Evolutionary conservation across 2,888 invertebrate species (phyloP).

Genomic region (Sphinx pinastri): DNA sequence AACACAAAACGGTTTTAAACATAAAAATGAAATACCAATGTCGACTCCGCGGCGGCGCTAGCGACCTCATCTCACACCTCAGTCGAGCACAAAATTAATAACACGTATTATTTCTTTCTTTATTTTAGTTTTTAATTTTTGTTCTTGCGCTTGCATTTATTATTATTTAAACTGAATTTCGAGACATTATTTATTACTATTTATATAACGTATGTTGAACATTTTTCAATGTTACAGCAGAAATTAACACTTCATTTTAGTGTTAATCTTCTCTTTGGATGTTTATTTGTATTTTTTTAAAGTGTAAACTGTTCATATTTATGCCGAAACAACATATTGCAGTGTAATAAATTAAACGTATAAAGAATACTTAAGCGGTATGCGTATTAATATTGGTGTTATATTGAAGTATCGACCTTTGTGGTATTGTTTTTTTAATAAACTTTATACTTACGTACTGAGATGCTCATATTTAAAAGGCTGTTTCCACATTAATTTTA

Average conservation of each 20-base stretch:
- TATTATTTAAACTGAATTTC: conserved; percentile 83
- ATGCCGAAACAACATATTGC: conserved; percentile 53
- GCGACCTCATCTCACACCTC: conserved; percentile 80
- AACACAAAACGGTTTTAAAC: neutral
- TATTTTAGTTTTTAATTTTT: conserved; percentile 71
- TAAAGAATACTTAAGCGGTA: conserved; percentile 30
- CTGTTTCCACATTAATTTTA: no score
- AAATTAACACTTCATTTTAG: conserved; percentile 83
- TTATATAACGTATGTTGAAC: conserved; percentile 84
- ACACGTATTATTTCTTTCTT: conserved; percentile 61
- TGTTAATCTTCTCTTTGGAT: conserved; percentile 74
- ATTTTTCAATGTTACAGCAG: conserved; percentile 82
- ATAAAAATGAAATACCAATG: neutral
- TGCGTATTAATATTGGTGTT: neutral
- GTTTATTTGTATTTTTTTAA: conserved; percentile 59
- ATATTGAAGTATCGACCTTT: neutral
- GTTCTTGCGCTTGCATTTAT: conserved; percentile 79
- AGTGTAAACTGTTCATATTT: conserved; percentile 46
- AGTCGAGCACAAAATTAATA: conserved; percentile 79
- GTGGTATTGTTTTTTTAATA: no score
- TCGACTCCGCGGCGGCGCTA: conserved; percentile 51
- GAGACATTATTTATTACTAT: conserved; percentile 81
- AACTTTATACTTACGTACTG: no score
- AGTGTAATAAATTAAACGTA: conserved; percentile 54
- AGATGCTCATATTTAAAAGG: no score